Base-by-base conservation (phyloP, 2,888 invertebrate species). In the Globia sparganii region DNA sequence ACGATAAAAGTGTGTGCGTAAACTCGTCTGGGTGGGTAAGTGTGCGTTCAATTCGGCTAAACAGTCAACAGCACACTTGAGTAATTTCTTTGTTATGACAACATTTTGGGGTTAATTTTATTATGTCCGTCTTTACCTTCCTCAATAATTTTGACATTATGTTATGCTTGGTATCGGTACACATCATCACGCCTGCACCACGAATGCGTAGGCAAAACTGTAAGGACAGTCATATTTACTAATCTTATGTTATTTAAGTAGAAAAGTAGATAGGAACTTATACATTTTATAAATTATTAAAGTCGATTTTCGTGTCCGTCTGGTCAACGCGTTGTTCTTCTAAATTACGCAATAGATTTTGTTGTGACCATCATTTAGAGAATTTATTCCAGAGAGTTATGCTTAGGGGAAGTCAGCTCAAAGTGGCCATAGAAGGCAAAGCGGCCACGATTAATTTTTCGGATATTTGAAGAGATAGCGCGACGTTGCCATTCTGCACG, bases 21-120 rank as follows among this genome's bases (percentile, higher is more conserved):
- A 83, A 80, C 81, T 86, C 87, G 91, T 89, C 88, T 89, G 88
- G 78, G 28, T 83, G 77, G 71, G 53, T 53, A 0, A 83, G 91
- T 93, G 91, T 92, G 94, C 89, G 93, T 87, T 90, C 89, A 87
- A 84, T 88, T 88, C 85, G 88, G 88, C 80, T 77, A 80, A 83
- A 61, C 68, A 61, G 59, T 28, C 61, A n/a, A n/a, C n/a, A n/a
- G n/a, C n/a, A 18, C 75, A 59, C 59, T 80, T 67, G 72, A 66
- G 66, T 66, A 69, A 73, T 53, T 65, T 66, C 65, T 80, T 65
- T 76, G 56, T 68, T 62, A 72, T 11, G 46, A 62, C 69, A 31
- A 34, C 69, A 31, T 72, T 81, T 77, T 67, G 2, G 70, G 59
- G 79, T 70, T 71, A 46, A 62, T 68, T 65, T 77, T 31, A 58